Conservation (phyloP, 2,113 vertebrate genomes). For the Maccullochella peelii region DNA sequence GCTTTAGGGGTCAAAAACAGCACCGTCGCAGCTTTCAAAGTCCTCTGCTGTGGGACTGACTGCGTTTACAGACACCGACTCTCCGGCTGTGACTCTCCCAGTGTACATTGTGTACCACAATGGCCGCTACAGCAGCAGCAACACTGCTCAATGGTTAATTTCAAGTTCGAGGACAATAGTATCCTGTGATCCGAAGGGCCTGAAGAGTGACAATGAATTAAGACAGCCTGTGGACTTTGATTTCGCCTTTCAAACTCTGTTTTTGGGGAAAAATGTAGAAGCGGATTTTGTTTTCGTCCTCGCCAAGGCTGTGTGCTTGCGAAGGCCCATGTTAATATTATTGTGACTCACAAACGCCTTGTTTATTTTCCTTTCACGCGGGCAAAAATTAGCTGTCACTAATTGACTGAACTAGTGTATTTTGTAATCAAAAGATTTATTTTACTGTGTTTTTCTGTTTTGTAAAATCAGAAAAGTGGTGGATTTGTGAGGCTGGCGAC, state of each 20-base stretch:
- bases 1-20: constrained; percentile 85
- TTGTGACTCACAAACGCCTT: constrained; percentile 54
- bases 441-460: constrained; percentile 49
- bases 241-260: constrained; percentile 38
- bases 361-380: constrained; percentile 31
- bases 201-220: constrained; percentile 61
- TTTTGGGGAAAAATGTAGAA: constrained; percentile 36
- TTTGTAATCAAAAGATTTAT: constrained; percentile 76
- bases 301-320: constrained; percentile 36
- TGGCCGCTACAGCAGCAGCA: constrained; percentile 62
- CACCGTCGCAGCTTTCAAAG: constrained; percentile 1
- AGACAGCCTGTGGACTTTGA: constrained; percentile 42
- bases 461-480: constrained; percentile 58
- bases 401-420: constrained; percentile 65
- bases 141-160: constrained; percentile 72
- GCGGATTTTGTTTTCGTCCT: constrained; percentile 18
- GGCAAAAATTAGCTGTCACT: constrained; percentile 47
- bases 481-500: constrained; percentile 31
- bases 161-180: constrained; percentile 82
- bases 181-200: constrained; percentile 50
- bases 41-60: constrained; percentile 45
- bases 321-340: constrained; percentile 54
- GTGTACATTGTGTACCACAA: constrained; percentile 64
- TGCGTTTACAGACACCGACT: constrained; percentile 67
- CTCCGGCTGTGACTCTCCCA: constrained; percentile 49